Evolutionary conservation across 2,797 vertebrate species (phyloP).

Genomic region (Percopsis omiscomaycus): DNA sequence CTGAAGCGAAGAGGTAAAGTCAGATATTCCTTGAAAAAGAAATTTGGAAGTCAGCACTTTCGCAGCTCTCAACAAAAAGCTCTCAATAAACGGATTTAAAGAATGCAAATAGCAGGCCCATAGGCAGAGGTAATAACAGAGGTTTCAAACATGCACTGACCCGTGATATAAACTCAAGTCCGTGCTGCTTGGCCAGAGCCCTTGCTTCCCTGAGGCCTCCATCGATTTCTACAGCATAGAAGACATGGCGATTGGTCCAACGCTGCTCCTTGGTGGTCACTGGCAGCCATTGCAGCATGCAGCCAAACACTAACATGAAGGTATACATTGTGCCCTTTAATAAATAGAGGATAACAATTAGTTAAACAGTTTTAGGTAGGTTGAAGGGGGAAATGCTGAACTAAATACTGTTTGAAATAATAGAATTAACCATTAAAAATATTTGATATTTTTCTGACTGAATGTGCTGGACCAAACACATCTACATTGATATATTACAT

Average conservation of each 20-base stretch:
- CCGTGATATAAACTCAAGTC: conserved; percentile 89
- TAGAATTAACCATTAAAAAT: too few species aligned
- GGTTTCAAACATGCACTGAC: conserved; percentile 86
- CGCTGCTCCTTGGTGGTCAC: conserved; percentile 93
- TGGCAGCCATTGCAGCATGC: conserved; percentile 79
- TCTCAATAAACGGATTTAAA: conserved; percentile 80
- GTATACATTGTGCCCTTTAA: conserved; percentile 54
- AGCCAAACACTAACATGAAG: conserved; percentile 60
- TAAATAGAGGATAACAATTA: background rate
- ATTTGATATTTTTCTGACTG: too few species aligned
- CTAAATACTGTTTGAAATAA: too few species aligned
- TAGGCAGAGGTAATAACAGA: conserved; percentile 36
- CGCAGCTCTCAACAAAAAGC: conserved; percentile 82
- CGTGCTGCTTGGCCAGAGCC: conserved; percentile 82
- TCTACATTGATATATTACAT: too few species aligned
- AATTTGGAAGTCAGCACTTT: conserved; percentile 91
- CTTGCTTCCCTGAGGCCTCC: conserved; percentile 80
- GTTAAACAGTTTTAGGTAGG: background rate
- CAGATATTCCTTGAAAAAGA: conserved; percentile 87
- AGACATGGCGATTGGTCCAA: conserved; percentile 83
- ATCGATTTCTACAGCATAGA: conserved; percentile 80
- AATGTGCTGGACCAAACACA: too few species aligned
- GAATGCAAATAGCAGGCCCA: conserved; percentile 73
- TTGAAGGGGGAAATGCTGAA: background rate
- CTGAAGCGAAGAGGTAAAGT: conserved; percentile 70